Evolutionary conservation across 2,113 vertebrate genomes (phyloP).

Genomic region (Cepphus grylle): DNA sequence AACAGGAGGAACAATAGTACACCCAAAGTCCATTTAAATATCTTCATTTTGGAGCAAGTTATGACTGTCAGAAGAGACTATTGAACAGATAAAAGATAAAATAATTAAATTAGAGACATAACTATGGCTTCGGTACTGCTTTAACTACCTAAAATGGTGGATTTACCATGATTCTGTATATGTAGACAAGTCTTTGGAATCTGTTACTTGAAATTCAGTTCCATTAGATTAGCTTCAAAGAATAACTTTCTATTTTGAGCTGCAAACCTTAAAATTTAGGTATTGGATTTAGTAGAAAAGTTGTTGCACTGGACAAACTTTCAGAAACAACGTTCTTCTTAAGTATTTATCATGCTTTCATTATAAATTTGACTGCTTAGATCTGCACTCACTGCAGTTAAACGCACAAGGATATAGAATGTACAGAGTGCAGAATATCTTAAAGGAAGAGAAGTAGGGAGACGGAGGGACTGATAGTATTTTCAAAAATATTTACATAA

Average conservation of each 20-base stretch:
- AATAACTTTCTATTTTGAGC: not conserved
- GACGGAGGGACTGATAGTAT: not conserved
- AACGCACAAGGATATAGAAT: not conserved
- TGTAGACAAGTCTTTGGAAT: not conserved
- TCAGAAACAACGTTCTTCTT: not conserved
- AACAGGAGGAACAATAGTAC: slow-evolving; percentile 79
- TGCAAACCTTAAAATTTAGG: not conserved
- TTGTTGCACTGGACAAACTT: not conserved
- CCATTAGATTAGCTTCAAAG: not conserved
- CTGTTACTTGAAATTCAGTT: not conserved
- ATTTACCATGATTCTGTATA: accelerated
- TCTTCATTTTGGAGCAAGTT: slow-evolving; percentile 75
- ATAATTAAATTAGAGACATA: not conserved
- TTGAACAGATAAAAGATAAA: slow-evolving; percentile 2
- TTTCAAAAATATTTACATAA: not conserved
- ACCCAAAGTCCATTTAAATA: slow-evolving; percentile 78
- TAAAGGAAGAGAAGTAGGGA: not conserved
- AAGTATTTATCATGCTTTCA: not conserved
- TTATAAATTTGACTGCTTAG: not conserved
- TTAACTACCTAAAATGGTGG: not conserved
- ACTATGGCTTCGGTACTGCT: not conserved
- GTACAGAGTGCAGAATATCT: no score
- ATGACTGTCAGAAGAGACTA: not conserved
- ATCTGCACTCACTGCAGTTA: not conserved
- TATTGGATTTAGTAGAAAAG: not conserved